A percentile compares a stretch with the other conserved stretches of the same genome.
phyloP scores from a whole-genome alignment of 2,888 invertebrate species.

The Mycalesis mineus region DNA sequence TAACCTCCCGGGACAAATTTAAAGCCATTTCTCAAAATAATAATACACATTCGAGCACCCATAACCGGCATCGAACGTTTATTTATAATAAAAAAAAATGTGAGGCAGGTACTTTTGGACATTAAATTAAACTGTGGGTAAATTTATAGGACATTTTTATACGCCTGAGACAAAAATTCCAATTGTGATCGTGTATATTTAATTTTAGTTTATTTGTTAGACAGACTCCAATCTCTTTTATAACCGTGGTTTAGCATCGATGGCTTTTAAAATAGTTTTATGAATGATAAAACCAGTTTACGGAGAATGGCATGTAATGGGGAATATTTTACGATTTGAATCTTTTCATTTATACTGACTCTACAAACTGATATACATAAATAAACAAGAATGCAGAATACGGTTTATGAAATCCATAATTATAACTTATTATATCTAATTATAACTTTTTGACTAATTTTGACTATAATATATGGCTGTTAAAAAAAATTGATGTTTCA shows the following conservation, averaged over 20 bases:
- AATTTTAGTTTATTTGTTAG: slow-evolving; percentile 78
- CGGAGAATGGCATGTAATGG: slow-evolving; percentile 41
- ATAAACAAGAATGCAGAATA: not conserved
- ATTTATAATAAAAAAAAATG: slow-evolving; percentile 70
- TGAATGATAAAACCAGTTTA: slow-evolving; percentile 69
- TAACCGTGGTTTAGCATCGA: slow-evolving; percentile 67
- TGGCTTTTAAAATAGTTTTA: slow-evolving; percentile 74
- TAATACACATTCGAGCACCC: slow-evolving; percentile 67
- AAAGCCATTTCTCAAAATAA: slow-evolving; percentile 75
- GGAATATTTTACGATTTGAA: slow-evolving; percentile 37
- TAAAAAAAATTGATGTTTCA: no score
- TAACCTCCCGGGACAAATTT: slow-evolving; percentile 58
- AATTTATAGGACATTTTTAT: slow-evolving; percentile 79
- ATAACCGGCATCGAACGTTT: slow-evolving; percentile 70
- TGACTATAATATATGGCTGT: no score
- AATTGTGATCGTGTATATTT: slow-evolving; percentile 77
- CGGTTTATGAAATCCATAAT: not conserved
- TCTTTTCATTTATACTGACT: slow-evolving; percentile 2
- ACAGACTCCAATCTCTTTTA: slow-evolving; percentile 71
- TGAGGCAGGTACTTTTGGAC: slow-evolving; percentile 76
- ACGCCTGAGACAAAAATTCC: slow-evolving; percentile 77
- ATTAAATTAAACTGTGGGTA: slow-evolving; percentile 78
- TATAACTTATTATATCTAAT: no score
- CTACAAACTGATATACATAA: not conserved
- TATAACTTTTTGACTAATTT: no score